Evolutionary conservation across 2,113 vertebrate genomes (phyloP), one percentile per base, ranked within the genome.

Genomic region (Megatriorchis doriae): DNA sequence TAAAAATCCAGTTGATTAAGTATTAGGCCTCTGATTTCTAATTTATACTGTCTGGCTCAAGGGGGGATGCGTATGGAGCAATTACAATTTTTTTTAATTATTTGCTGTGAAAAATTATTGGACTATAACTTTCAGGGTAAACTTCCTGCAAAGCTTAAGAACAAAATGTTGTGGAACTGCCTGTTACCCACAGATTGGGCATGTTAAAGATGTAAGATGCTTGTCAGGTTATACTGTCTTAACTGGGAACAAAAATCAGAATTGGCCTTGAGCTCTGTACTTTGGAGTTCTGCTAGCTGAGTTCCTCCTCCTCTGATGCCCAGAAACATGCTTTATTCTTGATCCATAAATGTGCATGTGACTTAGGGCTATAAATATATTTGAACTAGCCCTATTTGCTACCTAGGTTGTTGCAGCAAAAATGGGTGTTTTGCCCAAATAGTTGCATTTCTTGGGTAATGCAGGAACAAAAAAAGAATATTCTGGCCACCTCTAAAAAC

Each of bases 281-380:
- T 72, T 34, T 77, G 70, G 47, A 52, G 80, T 59, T 5, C 42
- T 45, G 58, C 62, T 16, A 7, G 29, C 36, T 1, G 31, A 16
- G 56, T 19, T 75, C 21, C 45, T 74, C 19, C 25, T 77, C 19
- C 34, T 36, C 34, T 19, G 42, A 42, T 55, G 50, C 25, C 1
- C 73, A 19, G n/a, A n/a, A 66, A 12, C 5, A 0, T 0, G 11
- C 27, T 63, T 73, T 20, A 8, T 36, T 34, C 59, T 53, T 14
- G 3, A 4, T 11, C 52, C 17, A 0, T 17, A 36, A 26, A 20
- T 6, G 1, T 4, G n/a, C 22, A 0, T 1, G 1, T 13, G 56
- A 8, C 23, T 43, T 34, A 2, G 6, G 55, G 34, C 23, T 68
- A 3, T 7, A 31, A n/a, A 17, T 20, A 4, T 3, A 7, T 26